A percentile compares a stretch with the other conserved stretches of the same genome.
These are phyloP conservation scores for Pseudoatta argentina DNA, from an alignment of 1,140 invertebrate species.

Conservation along the genomic window DNA sequence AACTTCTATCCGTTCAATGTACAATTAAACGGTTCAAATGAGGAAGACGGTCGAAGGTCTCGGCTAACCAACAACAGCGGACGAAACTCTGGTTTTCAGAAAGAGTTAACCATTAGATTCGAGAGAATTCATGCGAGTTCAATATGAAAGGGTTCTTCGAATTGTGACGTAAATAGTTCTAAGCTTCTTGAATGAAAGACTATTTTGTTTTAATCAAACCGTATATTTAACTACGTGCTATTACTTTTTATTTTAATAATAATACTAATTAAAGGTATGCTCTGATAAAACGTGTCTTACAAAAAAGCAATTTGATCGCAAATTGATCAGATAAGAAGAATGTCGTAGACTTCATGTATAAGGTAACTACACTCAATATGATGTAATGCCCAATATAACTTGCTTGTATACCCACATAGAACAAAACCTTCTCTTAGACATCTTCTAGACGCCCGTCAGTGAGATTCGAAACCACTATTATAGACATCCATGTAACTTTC, in stretches of 20 bases:
- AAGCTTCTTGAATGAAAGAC: slow-evolving; percentile 51
- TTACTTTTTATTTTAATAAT: background rate
- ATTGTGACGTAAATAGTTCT: slow-evolving; percentile 60
- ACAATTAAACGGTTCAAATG: slow-evolving; percentile 42
- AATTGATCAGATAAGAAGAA: background rate
- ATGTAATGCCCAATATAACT: too few species aligned
- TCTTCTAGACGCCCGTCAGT: too few species aligned
- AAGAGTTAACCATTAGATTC: slow-evolving; percentile 39
- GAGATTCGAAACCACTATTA: too few species aligned
- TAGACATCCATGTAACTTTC: too few species aligned
- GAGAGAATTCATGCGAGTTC: slow-evolving; percentile 22
- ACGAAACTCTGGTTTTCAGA: slow-evolving; percentile 41
- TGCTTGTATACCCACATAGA: too few species aligned
- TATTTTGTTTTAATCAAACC: background rate
- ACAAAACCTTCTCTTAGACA: too few species aligned
- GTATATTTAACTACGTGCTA: background rate
- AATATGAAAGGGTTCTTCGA: slow-evolving; percentile 51
- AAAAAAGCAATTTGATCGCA: background rate
- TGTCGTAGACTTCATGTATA: background rate
- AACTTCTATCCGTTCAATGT: background rate
- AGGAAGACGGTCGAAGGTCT: slow-evolving; percentile 36
- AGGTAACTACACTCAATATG: too few species aligned
- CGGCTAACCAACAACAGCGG: slow-evolving; percentile 33
- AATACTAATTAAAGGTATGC: background rate
- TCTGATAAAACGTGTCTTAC: slow-evolving; percentile 13